Conservation (phyloP, 2,888 invertebrate genomes). For the Cheilosia pagana region DNA sequence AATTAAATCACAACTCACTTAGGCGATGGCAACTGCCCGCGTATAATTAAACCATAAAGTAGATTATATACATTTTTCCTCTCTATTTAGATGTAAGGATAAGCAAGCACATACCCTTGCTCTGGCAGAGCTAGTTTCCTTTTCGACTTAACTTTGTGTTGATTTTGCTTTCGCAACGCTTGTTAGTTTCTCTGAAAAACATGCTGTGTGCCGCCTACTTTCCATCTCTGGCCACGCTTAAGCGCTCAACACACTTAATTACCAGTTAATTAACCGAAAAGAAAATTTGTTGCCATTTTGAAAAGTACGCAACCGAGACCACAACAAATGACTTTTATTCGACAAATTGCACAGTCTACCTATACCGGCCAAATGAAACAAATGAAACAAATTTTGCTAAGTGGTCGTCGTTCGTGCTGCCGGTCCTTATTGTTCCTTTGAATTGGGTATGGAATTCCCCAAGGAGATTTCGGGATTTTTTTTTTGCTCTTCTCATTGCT, state of each 20-base stretch:
- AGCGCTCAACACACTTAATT: slow-evolving; percentile 68
- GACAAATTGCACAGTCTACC: slow-evolving; percentile 35
- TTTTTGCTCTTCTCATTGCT: not conserved
- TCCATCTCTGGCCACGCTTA: slow-evolving; percentile 35
- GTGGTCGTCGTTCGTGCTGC: slow-evolving; percentile 57
- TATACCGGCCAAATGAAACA: not conserved
- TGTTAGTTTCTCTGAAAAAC: slow-evolving; percentile 44
- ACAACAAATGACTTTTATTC: slow-evolving; percentile 72
- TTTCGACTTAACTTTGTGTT: slow-evolving; percentile 42
- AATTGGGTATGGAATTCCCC: slow-evolving; percentile 42
- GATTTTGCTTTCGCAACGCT: slow-evolving; percentile 57
- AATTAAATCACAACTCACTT: slow-evolving; percentile 70
- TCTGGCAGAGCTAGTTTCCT: slow-evolving; percentile 12
- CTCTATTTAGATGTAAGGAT: slow-evolving; percentile 51
- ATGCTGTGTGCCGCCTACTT: slow-evolving; percentile 3
- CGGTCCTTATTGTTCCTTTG: slow-evolving; percentile 48
- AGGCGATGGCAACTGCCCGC: slow-evolving; percentile 20
- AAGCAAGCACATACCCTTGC: slow-evolving; percentile 1
- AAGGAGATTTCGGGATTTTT: slow-evolving; percentile 6
- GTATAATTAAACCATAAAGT: slow-evolving; percentile 72
- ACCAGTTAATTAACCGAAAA: slow-evolving; percentile 75
- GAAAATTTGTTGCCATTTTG: slow-evolving; percentile 69
- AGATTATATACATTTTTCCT: slow-evolving; percentile 64
- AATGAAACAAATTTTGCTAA: slow-evolving; percentile 61
- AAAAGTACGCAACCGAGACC: slow-evolving; percentile 62